Evolutionary conservation across 2,113 vertebrate genomes (phyloP), one percentile per base, ranked within the genome.

Genomic region (Corythoichthys intestinalis): DNA sequence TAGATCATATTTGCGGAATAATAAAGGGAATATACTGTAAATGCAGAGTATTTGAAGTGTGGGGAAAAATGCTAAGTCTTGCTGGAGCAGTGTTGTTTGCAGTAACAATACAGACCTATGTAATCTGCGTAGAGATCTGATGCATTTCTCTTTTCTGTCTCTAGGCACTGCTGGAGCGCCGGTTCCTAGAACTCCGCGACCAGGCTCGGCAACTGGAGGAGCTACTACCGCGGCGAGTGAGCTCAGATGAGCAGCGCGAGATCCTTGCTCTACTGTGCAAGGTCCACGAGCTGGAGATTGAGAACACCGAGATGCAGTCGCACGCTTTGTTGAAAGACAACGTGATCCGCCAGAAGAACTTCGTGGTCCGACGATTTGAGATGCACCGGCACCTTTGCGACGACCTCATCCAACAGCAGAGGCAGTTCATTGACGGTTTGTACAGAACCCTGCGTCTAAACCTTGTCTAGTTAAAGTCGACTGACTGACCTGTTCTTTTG

Each of bases 391-490:
- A 91, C 69, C 90, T 96, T 64, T 96, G 94, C 28, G 87, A 95
- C 2, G 91, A 93, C 83, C 93, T 96, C 89, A 96, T 96, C 65
- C 93, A 91, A 83, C 94, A 93, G 81, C 96, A 97, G 87, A 82
- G 91, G 39, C 93, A 89, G 84, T 86, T 97, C 75, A 96, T 96
- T 0, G 54, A 92, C 0, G 94, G 96, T 97, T 83, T 54, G 90
- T 67, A 37, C 12, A 5, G 14, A 56, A 35, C 11, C 28, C 53
- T 34, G 10, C 28, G 14, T 6, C 3, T 9, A 11, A 12, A 66
- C 17, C 52, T 2, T 6, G 8, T 37, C 20, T 14, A n/a, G 5
- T 44, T 1, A 15, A 2, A 44, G 6, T 34, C 61, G 28, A 3
- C 61, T 47, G 12, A 28, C 41, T 71, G 12, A 14, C 44, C 2